A percentile compares a stretch with the other conserved stretches of the same genome.
Conservation (phyloP, 2,113 vertebrate species). For the Scolopax mira region DNA sequence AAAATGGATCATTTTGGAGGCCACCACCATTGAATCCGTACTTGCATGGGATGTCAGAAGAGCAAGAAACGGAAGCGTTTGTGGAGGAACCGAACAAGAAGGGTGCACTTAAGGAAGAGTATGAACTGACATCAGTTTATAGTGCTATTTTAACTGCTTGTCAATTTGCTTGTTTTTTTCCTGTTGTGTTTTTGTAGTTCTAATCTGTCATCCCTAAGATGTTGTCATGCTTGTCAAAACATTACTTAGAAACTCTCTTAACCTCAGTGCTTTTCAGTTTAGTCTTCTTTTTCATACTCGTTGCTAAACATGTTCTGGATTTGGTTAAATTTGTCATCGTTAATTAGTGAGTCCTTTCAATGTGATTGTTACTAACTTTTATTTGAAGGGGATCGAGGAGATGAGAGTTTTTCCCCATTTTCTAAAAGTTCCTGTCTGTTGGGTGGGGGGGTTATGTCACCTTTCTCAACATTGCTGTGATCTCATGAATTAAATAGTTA, state of each 20-base stretch:
- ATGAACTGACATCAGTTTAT: constrained; percentile 50
- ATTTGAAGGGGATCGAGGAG: background rate
- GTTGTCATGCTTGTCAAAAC: background rate
- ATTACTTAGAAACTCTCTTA: background rate
- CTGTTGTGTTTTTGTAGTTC: background rate
- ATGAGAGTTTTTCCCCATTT: background rate
- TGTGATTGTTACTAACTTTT: background rate
- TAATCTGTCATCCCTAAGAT: background rate
- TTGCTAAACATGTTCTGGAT: background rate
- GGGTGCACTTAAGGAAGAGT: constrained; percentile 97
- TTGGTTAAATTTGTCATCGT: background rate
- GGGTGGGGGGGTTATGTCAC: background rate
- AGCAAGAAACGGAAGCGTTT: constrained; percentile 88
- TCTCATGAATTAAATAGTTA: background rate
- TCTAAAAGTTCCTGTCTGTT: background rate
- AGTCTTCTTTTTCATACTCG: background rate
- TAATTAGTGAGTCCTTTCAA: background rate
- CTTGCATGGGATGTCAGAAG: constrained; percentile 92
- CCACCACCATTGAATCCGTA: constrained; percentile 96
- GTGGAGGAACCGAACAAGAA: constrained; percentile 92
- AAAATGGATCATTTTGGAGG: constrained; percentile 96
- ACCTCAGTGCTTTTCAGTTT: background rate
- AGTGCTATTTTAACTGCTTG: background rate
- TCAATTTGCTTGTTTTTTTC: background rate
- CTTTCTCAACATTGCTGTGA: background rate